Evolutionary conservation across 2,888 invertebrate species (phyloP).

Genomic region (Apamea crenata): DNA sequence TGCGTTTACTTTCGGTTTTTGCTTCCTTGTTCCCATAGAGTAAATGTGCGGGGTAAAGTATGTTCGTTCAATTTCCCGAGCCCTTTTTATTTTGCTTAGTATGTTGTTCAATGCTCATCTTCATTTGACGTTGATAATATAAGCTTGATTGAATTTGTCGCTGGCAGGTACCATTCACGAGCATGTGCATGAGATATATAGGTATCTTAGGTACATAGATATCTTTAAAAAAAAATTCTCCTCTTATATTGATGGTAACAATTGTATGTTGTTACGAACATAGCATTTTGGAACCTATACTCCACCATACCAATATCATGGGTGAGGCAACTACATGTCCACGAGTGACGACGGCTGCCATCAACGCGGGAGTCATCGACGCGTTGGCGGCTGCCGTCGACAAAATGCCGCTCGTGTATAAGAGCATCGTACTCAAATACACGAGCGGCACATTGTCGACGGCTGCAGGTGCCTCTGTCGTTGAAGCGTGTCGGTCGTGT

Average conservation of each 20-base stretch:
- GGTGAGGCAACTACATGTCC: neutral
- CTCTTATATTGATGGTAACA: neutral
- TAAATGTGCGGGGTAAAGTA: conserved; percentile 36
- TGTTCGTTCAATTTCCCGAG: conserved; percentile 29
- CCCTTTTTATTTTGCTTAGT: conserved; percentile 22
- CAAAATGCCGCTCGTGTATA: neutral
- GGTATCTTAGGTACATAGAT: neutral
- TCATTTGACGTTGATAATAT: conserved; percentile 24
- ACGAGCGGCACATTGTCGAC: neutral
- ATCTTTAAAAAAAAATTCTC: neutral
- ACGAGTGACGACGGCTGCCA: neutral
- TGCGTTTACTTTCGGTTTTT: conserved; percentile 61
- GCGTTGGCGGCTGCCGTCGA: no score
- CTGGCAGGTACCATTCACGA: neutral
- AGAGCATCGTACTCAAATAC: neutral
- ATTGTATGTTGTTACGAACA: neutral
- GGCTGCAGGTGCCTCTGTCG: neutral
- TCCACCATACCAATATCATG: neutral
- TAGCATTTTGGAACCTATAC: neutral
- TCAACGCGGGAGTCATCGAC: neutral
- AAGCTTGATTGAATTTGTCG: conserved; percentile 2
- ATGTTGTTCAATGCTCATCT: conserved; percentile 15
- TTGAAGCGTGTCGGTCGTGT: neutral
- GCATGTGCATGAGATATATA: neutral
- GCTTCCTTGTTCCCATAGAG: conserved; percentile 43